Evolutionary conservation across 53 echinoderm and acorn worm genomes (phyloP).

Genomic region (Temnopleurus reevesii): DNA sequence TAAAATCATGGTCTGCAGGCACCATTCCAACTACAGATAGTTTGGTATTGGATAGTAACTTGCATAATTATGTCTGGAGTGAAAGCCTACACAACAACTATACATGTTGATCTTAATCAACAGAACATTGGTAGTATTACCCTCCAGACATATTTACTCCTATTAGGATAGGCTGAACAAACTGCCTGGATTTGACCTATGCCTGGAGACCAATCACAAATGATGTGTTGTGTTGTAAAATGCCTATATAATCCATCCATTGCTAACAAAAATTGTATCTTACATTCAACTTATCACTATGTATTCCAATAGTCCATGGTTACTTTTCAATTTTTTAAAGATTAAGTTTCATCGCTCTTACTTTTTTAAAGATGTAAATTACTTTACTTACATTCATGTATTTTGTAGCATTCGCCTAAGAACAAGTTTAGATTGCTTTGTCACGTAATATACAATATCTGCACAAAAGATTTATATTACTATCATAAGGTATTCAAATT

Average conservation of each 20-base stretch:
- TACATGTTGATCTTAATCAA: too few species aligned
- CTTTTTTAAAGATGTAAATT: conserved; percentile 43
- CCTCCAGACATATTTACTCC: too few species aligned
- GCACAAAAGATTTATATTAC: neutral
- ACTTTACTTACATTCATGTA: neutral
- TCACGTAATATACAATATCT: neutral
- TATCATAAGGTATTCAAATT: neutral
- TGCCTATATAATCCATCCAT: neutral
- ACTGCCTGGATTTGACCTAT: too few species aligned
- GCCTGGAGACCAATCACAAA: too few species aligned
- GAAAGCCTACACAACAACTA: too few species aligned
- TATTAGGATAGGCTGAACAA: too few species aligned
- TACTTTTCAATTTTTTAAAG: neutral
- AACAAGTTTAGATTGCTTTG: neutral
- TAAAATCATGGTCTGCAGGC: too few species aligned
- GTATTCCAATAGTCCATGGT: neutral
- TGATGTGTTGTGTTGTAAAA: too few species aligned
- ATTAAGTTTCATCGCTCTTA: neutral
- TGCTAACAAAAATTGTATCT: neutral
- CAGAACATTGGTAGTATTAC: too few species aligned
- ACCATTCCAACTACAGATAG: too few species aligned
- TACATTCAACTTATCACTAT: neutral
- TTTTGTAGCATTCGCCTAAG: neutral
- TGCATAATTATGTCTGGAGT: too few species aligned
- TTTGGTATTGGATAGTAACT: too few species aligned